A percentile compares a stretch with the other conserved stretches of the same genome.
These are phyloP conservation scores for Thalassoma bifasciatum DNA, from an alignment of 2,113 vertebrate genomes.

Conservation along the genomic window DNA sequence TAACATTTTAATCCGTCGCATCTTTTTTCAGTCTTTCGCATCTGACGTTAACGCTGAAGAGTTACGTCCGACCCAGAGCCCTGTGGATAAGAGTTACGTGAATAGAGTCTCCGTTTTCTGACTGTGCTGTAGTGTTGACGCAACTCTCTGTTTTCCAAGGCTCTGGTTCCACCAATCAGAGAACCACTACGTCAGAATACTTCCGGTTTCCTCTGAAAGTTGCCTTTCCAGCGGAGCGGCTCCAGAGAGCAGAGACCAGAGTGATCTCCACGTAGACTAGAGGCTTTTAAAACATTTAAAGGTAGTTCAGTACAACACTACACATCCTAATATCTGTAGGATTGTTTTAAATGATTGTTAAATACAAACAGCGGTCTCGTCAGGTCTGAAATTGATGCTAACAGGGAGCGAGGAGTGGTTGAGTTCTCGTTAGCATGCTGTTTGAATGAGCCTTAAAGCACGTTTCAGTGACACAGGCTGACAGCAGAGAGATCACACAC, in stretches of 20 bases:
- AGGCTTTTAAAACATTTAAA: constrained; percentile 30
- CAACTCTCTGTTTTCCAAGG: no score
- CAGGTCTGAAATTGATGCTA: neutral
- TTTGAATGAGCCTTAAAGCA: constrained; percentile 68
- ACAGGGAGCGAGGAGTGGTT: neutral
- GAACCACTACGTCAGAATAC: constrained; percentile 35
- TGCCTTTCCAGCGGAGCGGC: constrained; percentile 63
- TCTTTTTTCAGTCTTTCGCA: no score
- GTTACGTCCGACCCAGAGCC: no score
- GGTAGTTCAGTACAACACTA: constrained; percentile 10
- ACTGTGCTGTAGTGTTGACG: no score
- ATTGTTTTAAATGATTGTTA: neutral
- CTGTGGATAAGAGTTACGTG: no score
- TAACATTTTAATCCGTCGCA: no score
- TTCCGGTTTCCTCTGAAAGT: constrained; percentile 64
- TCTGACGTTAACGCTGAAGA: neutral
- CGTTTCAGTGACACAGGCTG: constrained; percentile 22
- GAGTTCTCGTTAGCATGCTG: constrained; percentile 63
- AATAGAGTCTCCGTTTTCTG: no score
- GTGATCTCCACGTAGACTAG: constrained; percentile 34
- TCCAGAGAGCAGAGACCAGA: constrained; percentile 34
- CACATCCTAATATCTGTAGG: fast-evolving
- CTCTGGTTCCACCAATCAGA: constrained; percentile 59
- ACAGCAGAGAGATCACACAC: no score
- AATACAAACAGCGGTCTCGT: neutral